A percentile compares a stretch with the other conserved stretches of the same genome.
These are phyloP conservation scores for Watsonalla binaria DNA, from an alignment of 2,888 invertebrate species.

Conservation along the genomic window DNA sequence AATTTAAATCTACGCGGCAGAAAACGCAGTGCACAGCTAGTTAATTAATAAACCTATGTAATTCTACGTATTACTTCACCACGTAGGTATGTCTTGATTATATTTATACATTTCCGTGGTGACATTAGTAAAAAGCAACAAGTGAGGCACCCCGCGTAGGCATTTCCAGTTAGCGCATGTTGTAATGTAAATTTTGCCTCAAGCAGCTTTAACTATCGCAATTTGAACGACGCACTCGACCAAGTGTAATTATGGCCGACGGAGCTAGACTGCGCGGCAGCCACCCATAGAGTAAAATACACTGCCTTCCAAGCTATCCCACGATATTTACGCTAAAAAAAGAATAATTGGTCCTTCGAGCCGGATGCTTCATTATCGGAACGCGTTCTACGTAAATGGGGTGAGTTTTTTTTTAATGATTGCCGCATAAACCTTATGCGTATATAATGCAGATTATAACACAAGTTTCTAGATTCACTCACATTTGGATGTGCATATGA, in stretches of 20 bases:
- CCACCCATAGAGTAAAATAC: slow-evolving; percentile 40
- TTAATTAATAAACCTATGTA: no score
- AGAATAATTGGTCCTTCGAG: slow-evolving; percentile 27
- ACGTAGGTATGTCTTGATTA: no score
- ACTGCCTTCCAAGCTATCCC: slow-evolving; percentile 22
- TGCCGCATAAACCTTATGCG: neutral
- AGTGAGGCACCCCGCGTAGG: neutral
- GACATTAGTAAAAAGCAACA: neutral
- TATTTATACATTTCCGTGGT: no score
- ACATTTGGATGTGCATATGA: neutral
- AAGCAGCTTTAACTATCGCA: slow-evolving; percentile 5
- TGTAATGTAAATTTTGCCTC: neutral
- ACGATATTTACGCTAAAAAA: slow-evolving; percentile 27
- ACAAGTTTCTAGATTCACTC: neutral
- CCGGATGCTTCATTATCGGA: slow-evolving; percentile 13
- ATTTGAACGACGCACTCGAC: slow-evolving; percentile 10
- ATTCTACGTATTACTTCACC: no score
- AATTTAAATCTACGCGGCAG: no score
- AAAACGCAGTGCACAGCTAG: no score
- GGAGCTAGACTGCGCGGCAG: slow-evolving; percentile 56
- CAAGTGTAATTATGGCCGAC: slow-evolving; percentile 23
- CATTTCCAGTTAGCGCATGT: neutral
- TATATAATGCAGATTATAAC: neutral
- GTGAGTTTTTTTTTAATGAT: neutral
- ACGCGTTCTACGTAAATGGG: slow-evolving; percentile 2